These are phyloP conservation scores for Punctoribates punctum DNA, from an alignment of 2,888 invertebrate species.

Conservation along the genomic window DNA sequence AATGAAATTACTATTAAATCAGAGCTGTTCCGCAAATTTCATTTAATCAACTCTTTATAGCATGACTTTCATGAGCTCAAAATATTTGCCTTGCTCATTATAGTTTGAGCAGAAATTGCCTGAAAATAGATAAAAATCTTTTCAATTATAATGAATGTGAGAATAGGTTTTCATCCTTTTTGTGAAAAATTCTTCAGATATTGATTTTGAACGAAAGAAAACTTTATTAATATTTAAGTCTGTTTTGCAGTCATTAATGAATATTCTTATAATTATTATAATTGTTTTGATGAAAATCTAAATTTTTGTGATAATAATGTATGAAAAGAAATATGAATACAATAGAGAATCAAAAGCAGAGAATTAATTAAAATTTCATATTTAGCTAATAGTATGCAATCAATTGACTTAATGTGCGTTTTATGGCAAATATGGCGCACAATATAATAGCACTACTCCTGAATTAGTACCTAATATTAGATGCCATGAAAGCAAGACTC, in stretches of 20 bases:
- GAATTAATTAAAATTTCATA: constrained; percentile 36
- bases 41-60: no score
- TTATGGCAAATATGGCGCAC: background rate
- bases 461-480: constrained; percentile 35
- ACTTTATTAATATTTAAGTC: no score
- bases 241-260: background rate
- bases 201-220: no score
- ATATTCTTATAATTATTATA: background rate
- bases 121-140: no score
- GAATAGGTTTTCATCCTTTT: no score
- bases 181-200: no score
- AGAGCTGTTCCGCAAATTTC: background rate
- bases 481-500: background rate
- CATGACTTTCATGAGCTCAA: no score
- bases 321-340: background rate
- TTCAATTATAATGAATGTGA: no score
- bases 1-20: background rate
- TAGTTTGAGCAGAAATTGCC: no score
- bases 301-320: background rate
- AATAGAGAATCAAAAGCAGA: background rate
- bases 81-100: no score
- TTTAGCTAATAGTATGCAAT: constrained; percentile 4
- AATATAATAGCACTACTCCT: constrained; percentile 19
- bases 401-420: constrained; percentile 9
- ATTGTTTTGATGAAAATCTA: constrained; percentile 12